Base-by-base conservation (phyloP, 2,797 vertebrate species). In the Xenops minutus region DNA sequence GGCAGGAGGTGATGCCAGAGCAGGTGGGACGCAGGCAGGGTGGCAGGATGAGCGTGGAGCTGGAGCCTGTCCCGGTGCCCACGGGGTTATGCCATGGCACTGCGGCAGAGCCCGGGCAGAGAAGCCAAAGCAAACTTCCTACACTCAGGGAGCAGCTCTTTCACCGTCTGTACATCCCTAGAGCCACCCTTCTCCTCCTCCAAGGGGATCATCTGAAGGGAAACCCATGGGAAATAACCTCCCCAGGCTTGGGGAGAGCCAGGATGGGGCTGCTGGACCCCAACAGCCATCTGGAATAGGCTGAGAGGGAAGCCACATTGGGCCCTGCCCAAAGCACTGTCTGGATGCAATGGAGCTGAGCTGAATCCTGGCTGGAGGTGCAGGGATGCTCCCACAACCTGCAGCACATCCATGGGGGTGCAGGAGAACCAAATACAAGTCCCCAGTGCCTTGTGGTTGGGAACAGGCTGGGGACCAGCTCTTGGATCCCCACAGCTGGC, bases 281-380 rank as follows among this genome's bases (percentile, higher is more conserved):
- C 3, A 0, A 30, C 2, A 75, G 32, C 5, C 2, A 1, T 21
- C 21, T 23, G 30, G 30, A 61, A 27, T 0, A 1, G 34, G 20
- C 43, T 7, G 37, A 77, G 34, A 48, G 36, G 13, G 1, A 83
- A 72, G 55, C 26, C 12, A 5, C 0, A 0, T 6, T 23, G 34
- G 36, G 8, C 14, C 32, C 52, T 4, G 2, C 59, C 8, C 12
- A 2, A 56, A 85, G 68, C 0, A 0, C 63, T 36, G 21, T 37
- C 66, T 3, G 0, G 0, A 14, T 20, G 32, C 2, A 1, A 29
- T 1, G 7, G 20, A 68, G 44, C 37, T 1, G 0, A 0, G 21
- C 17, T 89, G 66, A 54, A 52, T 41, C 56, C 63, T 1, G 0
- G 34, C 18, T 10, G 14, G 44, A 88, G 49, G 48, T 43, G 34